Conservation (phyloP, 2,113 vertebrate genomes). For the Pomatostomus ruficeps region DNA sequence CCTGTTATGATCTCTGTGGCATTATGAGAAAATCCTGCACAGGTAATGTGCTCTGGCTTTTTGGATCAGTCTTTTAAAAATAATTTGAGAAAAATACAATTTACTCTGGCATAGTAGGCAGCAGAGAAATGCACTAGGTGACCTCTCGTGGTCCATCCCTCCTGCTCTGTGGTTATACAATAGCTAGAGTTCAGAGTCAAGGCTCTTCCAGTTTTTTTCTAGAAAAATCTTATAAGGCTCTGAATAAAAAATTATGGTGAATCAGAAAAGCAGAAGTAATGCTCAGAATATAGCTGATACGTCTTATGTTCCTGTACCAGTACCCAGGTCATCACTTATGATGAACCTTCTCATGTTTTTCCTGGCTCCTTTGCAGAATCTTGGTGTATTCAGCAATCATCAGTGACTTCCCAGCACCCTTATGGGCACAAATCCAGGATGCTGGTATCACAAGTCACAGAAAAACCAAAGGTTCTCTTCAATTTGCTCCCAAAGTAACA, state of each 20-base stretch:
- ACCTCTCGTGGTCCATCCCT: background rate
- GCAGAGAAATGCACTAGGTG: background rate
- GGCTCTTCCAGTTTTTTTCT: background rate
- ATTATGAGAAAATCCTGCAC: background rate
- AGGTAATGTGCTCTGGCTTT: background rate
- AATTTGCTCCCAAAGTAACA: background rate
- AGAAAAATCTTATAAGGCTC: background rate
- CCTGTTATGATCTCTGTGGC: background rate
- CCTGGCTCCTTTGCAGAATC: background rate
- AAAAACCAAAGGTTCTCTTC: background rate
- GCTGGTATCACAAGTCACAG: background rate
- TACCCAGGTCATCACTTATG: background rate
- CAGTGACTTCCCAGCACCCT: background rate
- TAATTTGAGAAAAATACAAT: background rate
- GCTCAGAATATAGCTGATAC: background rate
- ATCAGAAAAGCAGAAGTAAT: background rate
- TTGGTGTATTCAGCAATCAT: background rate
- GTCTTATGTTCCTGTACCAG: background rate
- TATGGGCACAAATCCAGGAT: background rate
- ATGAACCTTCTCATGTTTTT: background rate
- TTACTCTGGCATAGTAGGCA: background rate
- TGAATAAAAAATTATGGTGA: conserved; percentile 1
- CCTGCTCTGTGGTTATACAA: background rate
- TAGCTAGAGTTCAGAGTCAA: background rate
- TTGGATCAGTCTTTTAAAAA: background rate